Percentiles rank a stretch among this genome's conserved stretches.
These are phyloP conservation scores for Ramphastos sulfuratus DNA, from an alignment of 2,113 vertebrate genomes.

Conservation along the genomic window DNA sequence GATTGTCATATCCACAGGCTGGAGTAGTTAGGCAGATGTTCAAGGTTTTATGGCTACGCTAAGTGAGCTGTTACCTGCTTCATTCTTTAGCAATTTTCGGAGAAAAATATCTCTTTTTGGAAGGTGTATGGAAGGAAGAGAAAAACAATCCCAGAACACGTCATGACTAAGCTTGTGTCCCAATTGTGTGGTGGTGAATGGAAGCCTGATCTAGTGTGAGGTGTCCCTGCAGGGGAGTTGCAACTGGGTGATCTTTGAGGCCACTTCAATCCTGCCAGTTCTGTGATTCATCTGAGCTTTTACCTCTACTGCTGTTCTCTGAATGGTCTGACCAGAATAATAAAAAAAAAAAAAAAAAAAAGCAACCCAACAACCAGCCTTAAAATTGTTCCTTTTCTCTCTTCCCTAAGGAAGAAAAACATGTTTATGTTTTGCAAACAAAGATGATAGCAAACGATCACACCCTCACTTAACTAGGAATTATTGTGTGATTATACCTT, in stretches of 20 bases:
- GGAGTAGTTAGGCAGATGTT: background rate
- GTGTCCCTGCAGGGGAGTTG: too few relatives aligned
- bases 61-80: background rate
- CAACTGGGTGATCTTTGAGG: too few relatives aligned
- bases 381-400: background rate
- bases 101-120: background rate
- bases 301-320: background rate
- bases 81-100: background rate
- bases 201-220: background rate
- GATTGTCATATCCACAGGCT: background rate
- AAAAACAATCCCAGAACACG: background rate
- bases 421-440: slow-evolving; percentile 20
- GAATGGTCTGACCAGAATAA: background rate
- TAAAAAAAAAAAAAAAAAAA: background rate
- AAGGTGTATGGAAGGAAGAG: background rate
- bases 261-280: too few relatives aligned
- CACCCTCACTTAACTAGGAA: background rate
- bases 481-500: background rate
- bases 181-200: background rate
- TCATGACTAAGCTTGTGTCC: background rate
- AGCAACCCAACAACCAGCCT: background rate
- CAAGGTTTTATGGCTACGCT: background rate
- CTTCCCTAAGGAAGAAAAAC: slow-evolving; percentile 12
- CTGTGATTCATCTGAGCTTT: background rate
- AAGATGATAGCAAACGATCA: background rate